phyloP scores from a whole-genome alignment of 2,113 vertebrate genomes.

The Pelecanus crispus region DNA sequence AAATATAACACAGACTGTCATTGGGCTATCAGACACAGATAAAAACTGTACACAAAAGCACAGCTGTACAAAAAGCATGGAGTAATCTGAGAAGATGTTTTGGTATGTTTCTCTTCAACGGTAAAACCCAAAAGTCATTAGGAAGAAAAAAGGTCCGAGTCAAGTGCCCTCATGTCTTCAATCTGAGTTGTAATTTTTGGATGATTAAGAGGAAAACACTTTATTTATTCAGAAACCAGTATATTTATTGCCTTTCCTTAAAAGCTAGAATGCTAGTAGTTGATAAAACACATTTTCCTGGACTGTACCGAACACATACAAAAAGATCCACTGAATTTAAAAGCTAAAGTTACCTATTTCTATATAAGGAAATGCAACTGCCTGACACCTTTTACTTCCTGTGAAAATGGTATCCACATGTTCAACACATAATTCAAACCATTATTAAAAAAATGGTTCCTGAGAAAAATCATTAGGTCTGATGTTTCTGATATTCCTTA shows the following conservation, averaged over 20 bases:
- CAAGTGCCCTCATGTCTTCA: not conserved
- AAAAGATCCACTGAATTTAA: not conserved
- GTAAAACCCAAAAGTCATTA: not conserved
- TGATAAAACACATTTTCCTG: not conserved
- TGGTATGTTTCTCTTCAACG: not conserved
- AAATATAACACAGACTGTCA: not conserved
- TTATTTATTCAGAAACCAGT: not conserved
- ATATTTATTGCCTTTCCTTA: not conserved
- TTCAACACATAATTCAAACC: not conserved
- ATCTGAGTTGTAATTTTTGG: not conserved
- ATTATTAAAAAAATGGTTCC: not conserved
- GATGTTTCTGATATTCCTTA: not conserved
- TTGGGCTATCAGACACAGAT: not conserved
- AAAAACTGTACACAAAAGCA: not conserved
- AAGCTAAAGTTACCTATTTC: not conserved
- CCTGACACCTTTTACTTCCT: not conserved
- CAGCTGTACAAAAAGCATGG: not conserved
- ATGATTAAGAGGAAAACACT: not conserved
- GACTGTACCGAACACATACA: not conserved
- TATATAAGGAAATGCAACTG: not conserved
- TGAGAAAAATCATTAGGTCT: not conserved
- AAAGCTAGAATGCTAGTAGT: not conserved
- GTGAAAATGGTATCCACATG: not conserved
- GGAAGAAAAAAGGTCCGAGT: not conserved
- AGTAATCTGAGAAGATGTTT: not conserved